Evolutionary conservation across 2,113 vertebrate species (phyloP).

Genomic region (Halcyon senegalensis): DNA sequence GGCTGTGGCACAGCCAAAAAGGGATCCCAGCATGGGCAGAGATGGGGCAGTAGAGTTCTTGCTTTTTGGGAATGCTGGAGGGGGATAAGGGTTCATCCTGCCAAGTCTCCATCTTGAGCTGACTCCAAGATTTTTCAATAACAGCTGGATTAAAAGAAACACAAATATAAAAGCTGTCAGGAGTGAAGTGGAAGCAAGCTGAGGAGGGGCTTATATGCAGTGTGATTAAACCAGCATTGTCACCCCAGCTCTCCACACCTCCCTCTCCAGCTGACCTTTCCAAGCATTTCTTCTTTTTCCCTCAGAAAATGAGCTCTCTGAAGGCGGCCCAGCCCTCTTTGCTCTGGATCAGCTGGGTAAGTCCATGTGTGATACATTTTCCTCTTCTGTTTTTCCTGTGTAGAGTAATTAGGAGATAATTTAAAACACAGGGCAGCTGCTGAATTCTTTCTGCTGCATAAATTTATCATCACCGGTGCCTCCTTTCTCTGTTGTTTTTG

Average conservation of each 20-base stretch:
- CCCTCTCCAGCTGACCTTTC: constrained; percentile 12
- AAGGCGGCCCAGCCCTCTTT: constrained; percentile 60
- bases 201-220: not conserved
- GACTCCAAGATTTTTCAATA: not conserved
- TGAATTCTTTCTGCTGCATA: not conserved
- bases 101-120: not conserved
- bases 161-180: not conserved
- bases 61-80: not conserved
- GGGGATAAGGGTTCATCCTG: not conserved
- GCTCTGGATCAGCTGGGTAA: constrained; percentile 75
- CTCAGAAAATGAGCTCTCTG: constrained; percentile 72
- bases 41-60: not conserved
- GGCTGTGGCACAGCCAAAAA: not conserved
- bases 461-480: not conserved
- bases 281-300: constrained; percentile 49
- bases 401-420: not conserved
- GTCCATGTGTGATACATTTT: not conserved
- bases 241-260: not conserved
- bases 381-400: not conserved
- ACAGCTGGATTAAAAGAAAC: not conserved
- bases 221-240: not conserved
- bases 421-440: not conserved
- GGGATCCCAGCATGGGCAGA: not conserved
- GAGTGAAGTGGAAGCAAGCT: not conserved
- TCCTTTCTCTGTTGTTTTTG: not conserved